Evolutionary conservation across 2,113 vertebrate species (phyloP), one percentile per base, ranked within the genome.

Genomic region (Cichladusa arquata): DNA sequence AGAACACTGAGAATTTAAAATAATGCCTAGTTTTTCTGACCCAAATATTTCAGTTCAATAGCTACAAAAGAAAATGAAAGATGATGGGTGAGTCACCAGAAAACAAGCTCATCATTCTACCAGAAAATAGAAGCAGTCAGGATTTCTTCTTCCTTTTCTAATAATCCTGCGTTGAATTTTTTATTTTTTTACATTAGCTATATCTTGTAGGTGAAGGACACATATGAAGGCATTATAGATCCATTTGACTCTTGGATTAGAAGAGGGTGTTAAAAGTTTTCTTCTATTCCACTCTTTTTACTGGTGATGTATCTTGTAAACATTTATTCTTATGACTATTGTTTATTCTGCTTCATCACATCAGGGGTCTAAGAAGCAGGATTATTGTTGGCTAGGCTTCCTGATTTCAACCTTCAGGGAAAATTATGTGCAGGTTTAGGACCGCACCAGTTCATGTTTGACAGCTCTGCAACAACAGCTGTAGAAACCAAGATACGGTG

Each of bases 21-120:
- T 74, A 71, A 66, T 9, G 10, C 8, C 6, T 60, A 28, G 0
- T 15, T 61, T 89, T 93, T 53, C 61, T 82, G 36, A 85, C 31
- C n/a, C 38, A 84, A 64, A 74, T 79, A 92, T 67, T 84, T 91
- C 60, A 40, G 20, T 71, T 81, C 53, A 78, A 33, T 40, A 78
- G 6, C 34, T 78, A 50, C 9, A 66, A 58, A 74, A 78, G 44
- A 47, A 74, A 70, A 91, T 14, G 7, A 84, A 87, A 79, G 13
- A 70, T 72, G 57, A 67, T 19, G 33, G 17, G 16, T 8, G 0
- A 74, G 22, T 47, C 48, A 79, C 20, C 22, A 60, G 73, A 78
- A 78, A 86, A 91, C 11, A 31, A 88, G 34, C 29, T 90, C 44
- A 53, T 79, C 8, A 64, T 71, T 87, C 48, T 76, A 18, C n/a